Base-by-base conservation (phyloP, 35 echinoderm and acorn worm genomes). In the Apostichopus japonicus region DNA sequence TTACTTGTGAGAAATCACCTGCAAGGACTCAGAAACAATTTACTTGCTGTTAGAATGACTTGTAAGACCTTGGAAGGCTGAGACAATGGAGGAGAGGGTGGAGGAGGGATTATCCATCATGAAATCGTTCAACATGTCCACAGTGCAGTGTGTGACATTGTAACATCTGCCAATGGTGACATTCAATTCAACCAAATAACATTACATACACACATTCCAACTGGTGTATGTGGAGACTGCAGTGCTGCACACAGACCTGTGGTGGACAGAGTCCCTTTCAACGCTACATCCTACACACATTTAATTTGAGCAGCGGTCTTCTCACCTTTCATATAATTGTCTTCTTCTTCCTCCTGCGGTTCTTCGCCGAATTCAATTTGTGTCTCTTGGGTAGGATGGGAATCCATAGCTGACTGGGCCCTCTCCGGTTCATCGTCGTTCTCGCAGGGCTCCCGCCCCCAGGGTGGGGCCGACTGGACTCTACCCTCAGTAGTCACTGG, bases 281-380 rank as follows among this genome's bases (percentile, higher is more conserved):
- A 77, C 1, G 7, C 19, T 21, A 72, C 1, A 5, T 15, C 67
- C 13, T 15, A 13, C 67, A 44, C 33, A 44, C 33, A 44, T 44
- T 4, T 0, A 44, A 44, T 44, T 44, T 22, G 77, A n/a, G 10
- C 10, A 10, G 27, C 21, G 5, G 10, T 44, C 15, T n/a, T 54
- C 81, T 84, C 6, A 84, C 81, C 81, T 84, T 84, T 84, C n/a
- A 84, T n/a, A 10, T 84, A 84, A 5, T 84, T 54, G 10, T 55
- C 81, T 84, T 84, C 81, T 11, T 57, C 81, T 24, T 21, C 55
- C 56, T 84, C 81, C 23, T 55, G 56, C 8, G 81, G 81, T 84
- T 84, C 81, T 84, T 84, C 54, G 4, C 81, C 81, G 1, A 84
- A 53, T 58, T 84, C 81, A 57, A 84, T 84, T 53, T 57, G 23